phyloP scores from a whole-genome alignment of 2,797 vertebrate genomes.

The Poeciliopsis turneri region DNA sequence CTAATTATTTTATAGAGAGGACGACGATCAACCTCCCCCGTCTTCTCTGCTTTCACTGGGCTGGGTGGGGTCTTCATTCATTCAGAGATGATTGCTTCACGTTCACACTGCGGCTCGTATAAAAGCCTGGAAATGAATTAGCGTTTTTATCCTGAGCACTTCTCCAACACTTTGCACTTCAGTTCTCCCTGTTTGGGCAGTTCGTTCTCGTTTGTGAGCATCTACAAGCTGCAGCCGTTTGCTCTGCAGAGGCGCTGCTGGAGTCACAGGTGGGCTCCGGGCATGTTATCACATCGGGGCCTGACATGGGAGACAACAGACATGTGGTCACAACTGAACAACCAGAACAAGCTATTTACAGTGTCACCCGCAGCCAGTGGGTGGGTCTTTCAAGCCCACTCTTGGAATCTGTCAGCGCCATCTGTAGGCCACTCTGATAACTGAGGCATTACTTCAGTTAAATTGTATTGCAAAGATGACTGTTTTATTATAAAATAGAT shows the following conservation, averaged over 20 bases:
- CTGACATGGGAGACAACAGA: constrained; percentile 25
- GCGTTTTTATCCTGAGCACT: constrained; percentile 39
- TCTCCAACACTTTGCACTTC: neutral
- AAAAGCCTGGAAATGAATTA: constrained; percentile 51
- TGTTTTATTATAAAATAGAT: neutral
- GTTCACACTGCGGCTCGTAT: constrained; percentile 45
- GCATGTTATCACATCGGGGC: constrained; percentile 24
- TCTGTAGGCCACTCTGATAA: constrained; percentile 50
- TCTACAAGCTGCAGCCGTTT: neutral
- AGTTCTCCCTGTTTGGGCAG: neutral
- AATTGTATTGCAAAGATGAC: neutral
- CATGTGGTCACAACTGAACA: constrained; percentile 41
- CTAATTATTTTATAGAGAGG: constrained; percentile 41
- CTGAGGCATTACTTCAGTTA: neutral
- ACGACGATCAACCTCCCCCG: constrained; percentile 19
- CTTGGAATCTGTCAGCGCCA: constrained; percentile 55
- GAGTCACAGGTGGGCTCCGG: constrained; percentile 30
- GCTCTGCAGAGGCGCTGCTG: neutral
- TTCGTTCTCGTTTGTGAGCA: neutral
- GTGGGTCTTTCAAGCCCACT: constrained; percentile 36
- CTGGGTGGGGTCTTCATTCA: constrained; percentile 72
- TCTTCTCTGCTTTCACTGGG: constrained; percentile 72
- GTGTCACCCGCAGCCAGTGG: constrained; percentile 28
- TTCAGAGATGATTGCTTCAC: constrained; percentile 72
- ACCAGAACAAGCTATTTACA: constrained; percentile 52